Conservation (phyloP, 2,113 vertebrate species). For the Blennius ocellaris region DNA sequence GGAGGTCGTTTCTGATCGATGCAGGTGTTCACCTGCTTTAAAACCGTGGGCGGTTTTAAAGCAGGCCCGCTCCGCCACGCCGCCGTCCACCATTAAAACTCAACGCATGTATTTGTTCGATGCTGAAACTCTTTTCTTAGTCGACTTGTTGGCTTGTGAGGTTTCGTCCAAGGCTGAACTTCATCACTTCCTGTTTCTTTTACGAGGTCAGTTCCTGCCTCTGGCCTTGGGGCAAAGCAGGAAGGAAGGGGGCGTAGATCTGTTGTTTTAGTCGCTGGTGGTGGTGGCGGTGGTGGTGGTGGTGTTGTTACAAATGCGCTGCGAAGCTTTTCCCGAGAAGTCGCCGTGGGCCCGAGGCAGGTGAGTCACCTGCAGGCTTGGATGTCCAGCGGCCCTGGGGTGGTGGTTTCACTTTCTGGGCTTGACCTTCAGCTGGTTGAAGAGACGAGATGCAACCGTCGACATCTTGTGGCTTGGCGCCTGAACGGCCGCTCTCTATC, state of each 20-base stretch:
- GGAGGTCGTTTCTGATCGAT: slow-evolving; percentile 4
- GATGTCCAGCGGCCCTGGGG: neutral
- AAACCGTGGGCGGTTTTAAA: neutral
- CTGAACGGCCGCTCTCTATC: slow-evolving; percentile 28
- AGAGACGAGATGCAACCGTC: neutral
- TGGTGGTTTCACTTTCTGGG: no score
- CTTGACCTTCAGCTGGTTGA: neutral
- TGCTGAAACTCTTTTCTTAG: neutral
- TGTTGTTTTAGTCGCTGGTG: slow-evolving; percentile 22
- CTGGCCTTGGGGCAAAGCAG: slow-evolving; percentile 62
- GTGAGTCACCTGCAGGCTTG: neutral
- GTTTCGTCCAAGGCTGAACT: slow-evolving; percentile 61
- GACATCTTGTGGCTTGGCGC: neutral
- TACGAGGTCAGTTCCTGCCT: slow-evolving; percentile 83
- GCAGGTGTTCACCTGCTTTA: neutral
- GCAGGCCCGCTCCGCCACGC: neutral
- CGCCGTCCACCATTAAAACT: neutral
- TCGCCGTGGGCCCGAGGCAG: neutral
- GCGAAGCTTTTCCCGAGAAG: slow-evolving; percentile 12
- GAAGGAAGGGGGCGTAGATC: slow-evolving; percentile 74
- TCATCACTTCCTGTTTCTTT: slow-evolving; percentile 84
- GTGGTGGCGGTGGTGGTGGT: no score
- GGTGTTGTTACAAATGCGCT: no score
- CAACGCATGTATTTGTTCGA: slow-evolving; percentile 1
- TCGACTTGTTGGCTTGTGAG: slow-evolving; percentile 14